A percentile compares a stretch with the other conserved stretches of the same genome.
Evolutionary conservation across 2,888 invertebrate genomes (phyloP).

Genomic region (Sminthurides aquaticus): DNA sequence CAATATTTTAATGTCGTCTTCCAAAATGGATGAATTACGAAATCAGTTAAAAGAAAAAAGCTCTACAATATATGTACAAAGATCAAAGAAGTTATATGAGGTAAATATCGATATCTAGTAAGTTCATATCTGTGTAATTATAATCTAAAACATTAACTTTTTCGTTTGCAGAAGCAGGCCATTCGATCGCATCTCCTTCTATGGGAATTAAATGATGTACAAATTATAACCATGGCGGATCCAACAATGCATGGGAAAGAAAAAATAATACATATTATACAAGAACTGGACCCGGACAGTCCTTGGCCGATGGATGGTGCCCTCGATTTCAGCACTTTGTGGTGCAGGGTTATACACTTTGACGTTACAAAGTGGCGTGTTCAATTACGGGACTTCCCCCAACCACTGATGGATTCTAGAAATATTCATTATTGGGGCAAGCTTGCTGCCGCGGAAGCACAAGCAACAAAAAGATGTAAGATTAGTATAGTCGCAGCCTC

Average conservation of each 20-base stretch:
- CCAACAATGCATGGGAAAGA: conserved; percentile 73
- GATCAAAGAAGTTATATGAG: conserved; percentile 67
- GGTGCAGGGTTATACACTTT: conserved; percentile 81
- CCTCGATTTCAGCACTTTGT: conserved; percentile 78
- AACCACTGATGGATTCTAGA: conserved; percentile 77
- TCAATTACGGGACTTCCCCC: conserved; percentile 87
- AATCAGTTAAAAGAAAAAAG: conserved; percentile 79
- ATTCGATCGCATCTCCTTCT: conserved; percentile 71
- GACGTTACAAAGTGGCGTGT: conserved; percentile 80
- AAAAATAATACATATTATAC: conserved; percentile 64
- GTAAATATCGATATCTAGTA: too few species aligned
- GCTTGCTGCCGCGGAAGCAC: conserved; percentile 81
- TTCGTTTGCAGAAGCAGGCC: conserved; percentile 49
- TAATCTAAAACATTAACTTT: not conserved
- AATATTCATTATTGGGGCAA: conserved; percentile 82
- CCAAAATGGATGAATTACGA: conserved; percentile 82
- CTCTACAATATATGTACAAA: conserved; percentile 90
- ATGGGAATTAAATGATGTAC: conserved; percentile 70
- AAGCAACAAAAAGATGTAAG: conserved; percentile 60
- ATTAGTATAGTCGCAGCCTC: not conserved
- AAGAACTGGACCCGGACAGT: conserved; percentile 77
- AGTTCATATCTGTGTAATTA: not conserved
- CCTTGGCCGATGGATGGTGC: conserved; percentile 73
- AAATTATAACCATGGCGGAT: conserved; percentile 75
- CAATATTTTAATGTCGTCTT: conserved; percentile 72